These are phyloP conservation scores for Nibea albiflora DNA, from an alignment of 2,113 vertebrate genomes.

Conservation along the genomic window DNA sequence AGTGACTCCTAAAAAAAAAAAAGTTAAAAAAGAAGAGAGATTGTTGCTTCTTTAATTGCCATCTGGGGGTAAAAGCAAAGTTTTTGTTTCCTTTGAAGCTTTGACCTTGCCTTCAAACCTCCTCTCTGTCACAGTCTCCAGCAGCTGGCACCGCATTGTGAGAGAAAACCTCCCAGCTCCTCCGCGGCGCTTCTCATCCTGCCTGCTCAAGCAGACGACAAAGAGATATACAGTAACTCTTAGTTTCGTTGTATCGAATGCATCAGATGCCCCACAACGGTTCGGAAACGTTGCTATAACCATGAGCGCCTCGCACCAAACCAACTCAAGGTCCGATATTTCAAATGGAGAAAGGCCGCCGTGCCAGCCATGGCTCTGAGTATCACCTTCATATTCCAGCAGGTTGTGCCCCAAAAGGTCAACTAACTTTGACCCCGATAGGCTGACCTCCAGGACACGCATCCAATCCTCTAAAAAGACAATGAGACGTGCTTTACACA, in stretches of 20 bases:
- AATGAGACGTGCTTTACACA: too few relatives aligned
- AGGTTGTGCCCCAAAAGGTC: too few relatives aligned
- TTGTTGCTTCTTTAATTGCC: conserved; percentile 26
- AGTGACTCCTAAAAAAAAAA: conserved; percentile 43
- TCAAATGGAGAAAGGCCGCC: too few relatives aligned
- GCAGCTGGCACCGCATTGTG: conserved; percentile 54
- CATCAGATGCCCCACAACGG: not conserved
- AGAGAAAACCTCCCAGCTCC: conserved; percentile 61
- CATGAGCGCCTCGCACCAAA: too few relatives aligned
- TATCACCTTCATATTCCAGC: too few relatives aligned
- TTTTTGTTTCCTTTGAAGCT: conserved; percentile 64
- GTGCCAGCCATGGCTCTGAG: too few relatives aligned
- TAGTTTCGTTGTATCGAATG: not conserved
- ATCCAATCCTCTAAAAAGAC: too few relatives aligned
- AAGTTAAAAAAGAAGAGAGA: conserved; percentile 38
- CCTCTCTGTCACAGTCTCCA: conserved; percentile 28
- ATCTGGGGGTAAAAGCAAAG: conserved; percentile 49
- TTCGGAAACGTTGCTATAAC: conserved; percentile 1
- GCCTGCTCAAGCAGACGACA: not conserved
- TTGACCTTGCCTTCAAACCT: conserved; percentile 60
- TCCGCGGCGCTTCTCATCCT: conserved; percentile 9
- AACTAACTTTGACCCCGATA: too few relatives aligned
- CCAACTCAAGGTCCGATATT: too few relatives aligned
- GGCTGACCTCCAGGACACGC: too few relatives aligned
- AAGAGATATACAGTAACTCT: not conserved